phyloP scores from a whole-genome alignment of 2,888 invertebrate species.

The Spialia ferax region DNA sequence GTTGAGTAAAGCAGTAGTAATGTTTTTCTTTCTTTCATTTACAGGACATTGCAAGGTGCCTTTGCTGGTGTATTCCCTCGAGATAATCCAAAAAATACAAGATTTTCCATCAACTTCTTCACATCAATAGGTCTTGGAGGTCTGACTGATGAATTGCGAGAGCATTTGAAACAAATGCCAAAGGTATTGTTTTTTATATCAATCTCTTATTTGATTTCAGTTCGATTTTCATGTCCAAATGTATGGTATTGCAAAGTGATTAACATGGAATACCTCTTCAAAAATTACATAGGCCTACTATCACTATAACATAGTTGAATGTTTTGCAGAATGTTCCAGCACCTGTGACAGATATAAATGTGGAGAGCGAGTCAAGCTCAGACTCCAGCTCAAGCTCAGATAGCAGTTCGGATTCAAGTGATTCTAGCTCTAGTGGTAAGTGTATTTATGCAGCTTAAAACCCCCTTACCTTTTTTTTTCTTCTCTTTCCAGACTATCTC shows the following conservation, averaged over 20 bases:
- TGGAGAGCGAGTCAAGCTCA: constrained; percentile 70
- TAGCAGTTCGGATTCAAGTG: constrained; percentile 66
- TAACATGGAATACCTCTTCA: neutral
- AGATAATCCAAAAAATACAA: constrained; percentile 98
- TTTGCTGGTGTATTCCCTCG: constrained; percentile 98
- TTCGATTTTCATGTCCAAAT: no score
- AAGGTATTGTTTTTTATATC: constrained; percentile 78
- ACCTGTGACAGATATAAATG: constrained; percentile 68
- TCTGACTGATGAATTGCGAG: constrained; percentile 96
- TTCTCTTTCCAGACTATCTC: no score
- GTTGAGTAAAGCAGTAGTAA: neutral
- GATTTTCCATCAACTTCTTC: constrained; percentile 99
- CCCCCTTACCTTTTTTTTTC: no score
- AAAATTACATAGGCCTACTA: neutral
- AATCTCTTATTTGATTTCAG: no score
- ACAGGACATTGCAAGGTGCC: constrained; percentile 93
- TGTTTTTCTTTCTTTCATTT: constrained; percentile 55
- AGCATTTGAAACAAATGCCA: constrained; percentile 94
- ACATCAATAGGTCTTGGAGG: constrained; percentile 99
- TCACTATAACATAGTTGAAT: neutral
- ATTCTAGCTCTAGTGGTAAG: constrained; percentile 72
- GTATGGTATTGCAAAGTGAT: neutral
- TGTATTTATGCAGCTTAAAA: constrained; percentile 22
- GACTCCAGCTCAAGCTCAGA: constrained; percentile 67
- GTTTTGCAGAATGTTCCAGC: constrained; percentile 73